Percentiles rank a stretch among this genome's conserved stretches.
Conservation (phyloP, 2,888 invertebrate genomes). For the Norana najaformis region DNA sequence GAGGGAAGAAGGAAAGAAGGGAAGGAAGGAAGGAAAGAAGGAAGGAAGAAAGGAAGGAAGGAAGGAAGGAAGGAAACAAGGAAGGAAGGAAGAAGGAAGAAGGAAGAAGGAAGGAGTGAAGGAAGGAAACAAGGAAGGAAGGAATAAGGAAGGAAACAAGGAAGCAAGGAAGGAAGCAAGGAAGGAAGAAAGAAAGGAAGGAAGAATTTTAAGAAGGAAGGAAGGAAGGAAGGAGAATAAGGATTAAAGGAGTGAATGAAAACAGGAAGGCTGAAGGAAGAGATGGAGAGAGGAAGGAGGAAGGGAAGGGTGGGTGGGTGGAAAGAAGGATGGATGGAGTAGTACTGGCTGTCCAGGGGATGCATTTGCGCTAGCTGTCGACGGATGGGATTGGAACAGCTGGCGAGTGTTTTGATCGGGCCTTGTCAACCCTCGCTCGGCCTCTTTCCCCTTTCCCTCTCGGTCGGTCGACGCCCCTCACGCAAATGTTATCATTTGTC, state of each 20-base stretch:
- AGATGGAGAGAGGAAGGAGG: neutral
- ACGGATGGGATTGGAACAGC: neutral
- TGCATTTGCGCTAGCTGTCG: no score
- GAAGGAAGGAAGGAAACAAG: neutral
- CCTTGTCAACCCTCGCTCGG: slow-evolving; percentile 32
- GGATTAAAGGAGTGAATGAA: no score
- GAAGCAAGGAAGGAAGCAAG: no score
- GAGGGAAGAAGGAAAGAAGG: neutral
- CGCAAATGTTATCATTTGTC: slow-evolving; percentile 17
- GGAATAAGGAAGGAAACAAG: neutral
- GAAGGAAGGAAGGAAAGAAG: neutral
- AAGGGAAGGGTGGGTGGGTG: neutral
- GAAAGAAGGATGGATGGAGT: neutral
- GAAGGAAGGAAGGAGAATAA: no score
- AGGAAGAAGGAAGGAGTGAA: neutral
- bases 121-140: neutral
- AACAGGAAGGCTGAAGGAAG: no score
- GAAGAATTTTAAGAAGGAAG: no score
- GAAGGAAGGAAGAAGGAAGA: neutral
- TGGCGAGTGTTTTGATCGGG: slow-evolving; percentile 9
- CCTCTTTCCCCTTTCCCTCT: slow-evolving; percentile 16
- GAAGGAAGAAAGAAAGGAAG: no score
- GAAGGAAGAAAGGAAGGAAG: no score
- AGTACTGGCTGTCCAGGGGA: neutral
- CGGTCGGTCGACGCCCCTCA: neutral